Evolutionary conservation across 2,113 vertebrate genomes (phyloP), one percentile per base, ranked within the genome.

Genomic region (Nipponia nippon): DNA sequence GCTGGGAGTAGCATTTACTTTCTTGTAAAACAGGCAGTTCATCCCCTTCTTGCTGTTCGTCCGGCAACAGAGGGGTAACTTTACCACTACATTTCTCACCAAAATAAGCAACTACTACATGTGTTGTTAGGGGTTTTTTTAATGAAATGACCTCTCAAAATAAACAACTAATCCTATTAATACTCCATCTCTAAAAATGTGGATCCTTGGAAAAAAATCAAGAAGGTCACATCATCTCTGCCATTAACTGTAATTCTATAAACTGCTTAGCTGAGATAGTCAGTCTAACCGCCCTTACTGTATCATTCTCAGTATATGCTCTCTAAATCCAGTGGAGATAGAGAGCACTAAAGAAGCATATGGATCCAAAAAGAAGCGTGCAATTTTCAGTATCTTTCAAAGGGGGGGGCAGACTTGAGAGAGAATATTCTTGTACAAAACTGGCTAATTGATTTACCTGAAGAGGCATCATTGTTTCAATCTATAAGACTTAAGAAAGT

Each of bases 301-400:
- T 3, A 44, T 11, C 46, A 55, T 55, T 46, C 58, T 30, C 8
- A 3, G 58, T 30, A 38, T 5, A 30, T 0, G 2, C 29, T 78
- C 52, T 71, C 40, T 18, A 59, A 92, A 63, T 11, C 46, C 50
- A 69, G 42, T 10, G 3, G 17, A 80, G 27, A 53, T 3, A 42
- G 50, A 50, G 25, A 63, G 10, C 50, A 67, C 36, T 69, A 6
- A 40, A 70, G 55, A 5, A 88, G 55, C 25, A 70, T 12, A 49
- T 3, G 19, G 80, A 85, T 49, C 23, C 70, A 55, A 38, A 47
- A 36, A 76, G 32, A 55, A 78, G 11, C 14, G 42, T 36, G 71
- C 67, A 22, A 46, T 34, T 16, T 56, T 32, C 29, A 19, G 25
- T 32, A 32, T 58, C 49, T 76, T 87, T 55, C 34, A 25, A 65